Percentiles rank a stretch among this genome's conserved stretches.
phyloP scores from a whole-genome alignment of 1,140 invertebrate species.

The Aphis craccivora region DNA sequence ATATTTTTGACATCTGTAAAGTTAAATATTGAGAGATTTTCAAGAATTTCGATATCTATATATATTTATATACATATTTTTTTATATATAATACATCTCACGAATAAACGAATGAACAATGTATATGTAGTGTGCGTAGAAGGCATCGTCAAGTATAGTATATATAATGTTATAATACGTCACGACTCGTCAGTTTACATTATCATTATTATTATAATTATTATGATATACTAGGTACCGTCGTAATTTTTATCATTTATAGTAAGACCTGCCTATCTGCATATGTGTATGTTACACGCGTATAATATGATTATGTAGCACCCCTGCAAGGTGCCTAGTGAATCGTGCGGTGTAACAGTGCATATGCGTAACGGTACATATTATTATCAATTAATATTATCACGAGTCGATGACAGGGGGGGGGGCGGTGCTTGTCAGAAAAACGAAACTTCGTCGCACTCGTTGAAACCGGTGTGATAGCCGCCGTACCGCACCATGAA shows the following conservation, averaged over 20 bases:
- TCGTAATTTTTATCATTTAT: background rate
- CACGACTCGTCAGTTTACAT: background rate
- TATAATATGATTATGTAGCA: background rate
- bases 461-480: slow-evolving; percentile 52
- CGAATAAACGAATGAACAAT: too few relatives aligned
- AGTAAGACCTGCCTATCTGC: background rate
- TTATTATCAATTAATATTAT: background rate
- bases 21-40: too few relatives aligned
- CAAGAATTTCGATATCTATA: too few relatives aligned
- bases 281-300: too few relatives aligned
- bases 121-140: too few relatives aligned
- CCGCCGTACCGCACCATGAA: slow-evolving; percentile 44
- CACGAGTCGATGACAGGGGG: background rate
- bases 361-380: background rate
- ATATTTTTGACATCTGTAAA: too few relatives aligned
- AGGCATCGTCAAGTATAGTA: too few relatives aligned
- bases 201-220: background rate
- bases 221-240: too few relatives aligned
- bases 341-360: background rate
- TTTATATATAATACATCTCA: too few relatives aligned
- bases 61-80: too few relatives aligned
- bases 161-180: background rate
- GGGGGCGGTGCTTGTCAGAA: background rate
- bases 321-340: background rate
- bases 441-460: slow-evolving; percentile 25